Base-by-base conservation (phyloP, 2,797 vertebrate species). In the Clangula hyemalis region DNA sequence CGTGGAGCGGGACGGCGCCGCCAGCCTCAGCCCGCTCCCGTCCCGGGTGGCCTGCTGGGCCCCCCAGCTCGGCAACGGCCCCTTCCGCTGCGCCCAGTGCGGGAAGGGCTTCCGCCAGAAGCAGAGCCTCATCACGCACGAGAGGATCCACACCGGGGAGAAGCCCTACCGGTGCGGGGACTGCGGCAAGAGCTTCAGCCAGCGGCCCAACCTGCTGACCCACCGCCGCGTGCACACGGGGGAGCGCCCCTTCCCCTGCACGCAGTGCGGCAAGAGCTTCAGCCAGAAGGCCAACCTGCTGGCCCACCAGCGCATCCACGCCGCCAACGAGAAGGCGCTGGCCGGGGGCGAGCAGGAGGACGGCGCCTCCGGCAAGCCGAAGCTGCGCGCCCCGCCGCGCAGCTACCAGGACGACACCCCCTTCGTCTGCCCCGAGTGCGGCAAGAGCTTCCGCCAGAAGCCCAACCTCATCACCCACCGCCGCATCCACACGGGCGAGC, bases 381-480 rank as follows among this genome's bases (percentile, higher is more conserved):
- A 96, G 93, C 95, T 95, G 4, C 93, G 96, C 2, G 92, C 97
- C 10, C 93, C 96, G 25, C 96, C 86, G 0, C 86, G 97, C 0
- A 93, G 85, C 9, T 97, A 97, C 39, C 96, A 95, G 0, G 96
- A 97, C 2, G 97, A 98, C 69, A 83, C 97, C 45, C 98, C 98
- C 4, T 98, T 98, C 24, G 96, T 97, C 53, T 98, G 98, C 58
- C 96, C 96, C 27, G 97, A 98, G 96, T 98, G 98, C 3, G 98
- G 97, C 17, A 98, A 98, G 92, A 98, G 98, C 95, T 98, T 98
- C 92, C 96, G 98, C n/a, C 98, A 98, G 92, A 98, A 98, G 77
- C 98, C 98, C 93, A 98, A 98, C 94, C 89, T 98, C 76, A 97
- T 98, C 39, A 98, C 98, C 10, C 98, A 98, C 96, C 97, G 98